Evolutionary conservation across 2,888 invertebrate genomes (phyloP).

Genomic region (Athalia rosae): DNA sequence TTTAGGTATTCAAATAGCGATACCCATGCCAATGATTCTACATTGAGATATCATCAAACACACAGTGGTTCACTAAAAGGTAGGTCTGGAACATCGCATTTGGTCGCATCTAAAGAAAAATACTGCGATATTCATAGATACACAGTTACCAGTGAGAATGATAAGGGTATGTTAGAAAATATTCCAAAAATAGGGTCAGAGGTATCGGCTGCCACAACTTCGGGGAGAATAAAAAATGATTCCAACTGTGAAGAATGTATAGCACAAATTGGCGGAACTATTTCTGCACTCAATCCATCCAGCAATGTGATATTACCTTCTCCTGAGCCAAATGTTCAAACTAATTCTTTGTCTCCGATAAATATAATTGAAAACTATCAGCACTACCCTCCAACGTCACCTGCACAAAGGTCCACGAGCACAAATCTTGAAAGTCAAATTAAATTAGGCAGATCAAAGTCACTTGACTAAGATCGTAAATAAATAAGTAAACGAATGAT

Average conservation of each 20-base stretch:
- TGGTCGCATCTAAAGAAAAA: background rate
- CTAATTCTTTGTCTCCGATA: conserved; percentile 47
- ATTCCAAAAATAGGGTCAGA: background rate
- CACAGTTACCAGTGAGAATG: conserved; percentile 1
- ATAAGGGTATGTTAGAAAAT: conserved; percentile 20
- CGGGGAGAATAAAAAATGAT: conserved; percentile 9
- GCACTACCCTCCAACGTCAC: conserved; percentile 53
- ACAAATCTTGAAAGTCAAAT: conserved; percentile 71
- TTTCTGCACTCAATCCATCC: conserved; percentile 70
- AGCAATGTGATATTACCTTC: conserved; percentile 72
- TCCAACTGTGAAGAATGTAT: conserved; percentile 27
- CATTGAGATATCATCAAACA: conserved; percentile 8
- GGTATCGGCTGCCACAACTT: background rate
- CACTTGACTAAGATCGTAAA: conserved; percentile 64
- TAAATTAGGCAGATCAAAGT: conserved; percentile 71
- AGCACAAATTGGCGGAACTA: conserved; percentile 23
- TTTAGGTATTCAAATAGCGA: conserved; percentile 11
- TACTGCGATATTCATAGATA: conserved; percentile 17
- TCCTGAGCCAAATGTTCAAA: conserved; percentile 60
- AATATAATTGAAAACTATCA: conserved; percentile 55
- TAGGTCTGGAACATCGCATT: background rate
- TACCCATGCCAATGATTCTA: background rate
- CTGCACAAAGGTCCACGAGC: conserved; percentile 62
- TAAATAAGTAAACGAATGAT: conserved; percentile 3
- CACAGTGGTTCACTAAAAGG: conserved; percentile 21